A percentile compares a stretch with the other conserved stretches of the same genome.
phyloP scores from a whole-genome alignment of 2,113 vertebrate genomes.

The Neolamprologus tretocephalus region DNA sequence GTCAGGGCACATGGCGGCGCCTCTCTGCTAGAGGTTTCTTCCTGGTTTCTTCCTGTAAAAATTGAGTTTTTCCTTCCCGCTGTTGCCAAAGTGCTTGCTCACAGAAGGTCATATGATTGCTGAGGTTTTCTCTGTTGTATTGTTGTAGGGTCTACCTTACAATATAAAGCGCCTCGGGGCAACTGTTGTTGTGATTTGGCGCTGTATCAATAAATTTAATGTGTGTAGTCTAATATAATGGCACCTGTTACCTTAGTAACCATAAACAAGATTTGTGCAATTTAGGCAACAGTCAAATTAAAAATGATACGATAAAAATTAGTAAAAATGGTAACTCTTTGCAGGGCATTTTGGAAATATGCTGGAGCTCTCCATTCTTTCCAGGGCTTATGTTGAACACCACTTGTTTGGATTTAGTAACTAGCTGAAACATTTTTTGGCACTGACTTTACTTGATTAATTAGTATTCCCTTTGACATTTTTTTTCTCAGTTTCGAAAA shows the following conservation, averaged over 20 bases:
- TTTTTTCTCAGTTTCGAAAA: constrained; percentile 39
- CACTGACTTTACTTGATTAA: constrained; percentile 33
- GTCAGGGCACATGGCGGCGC: neutral
- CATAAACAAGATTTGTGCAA: neutral
- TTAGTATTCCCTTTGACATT: constrained; percentile 56
- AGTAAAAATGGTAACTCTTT: neutral
- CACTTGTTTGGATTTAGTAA: constrained; percentile 11
- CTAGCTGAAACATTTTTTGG: constrained; percentile 39
- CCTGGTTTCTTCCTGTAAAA: neutral
- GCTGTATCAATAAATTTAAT: neutral
- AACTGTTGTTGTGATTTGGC: neutral
- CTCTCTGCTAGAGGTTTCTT: neutral
- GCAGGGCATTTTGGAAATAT: neutral
- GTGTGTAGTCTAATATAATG: neutral
- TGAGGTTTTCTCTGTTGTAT: neutral
- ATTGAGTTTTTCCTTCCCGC: neutral
- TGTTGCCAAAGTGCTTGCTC: neutral
- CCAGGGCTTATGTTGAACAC: neutral
- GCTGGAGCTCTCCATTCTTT: neutral
- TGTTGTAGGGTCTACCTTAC: neutral
- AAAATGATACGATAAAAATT: neutral
- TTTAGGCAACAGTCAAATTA: neutral
- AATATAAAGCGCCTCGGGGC: neutral
- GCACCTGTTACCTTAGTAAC: neutral
- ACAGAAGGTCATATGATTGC: neutral